Conservation (phyloP, 1,140 invertebrate species). For the Galendromus occidentalis region DNA sequence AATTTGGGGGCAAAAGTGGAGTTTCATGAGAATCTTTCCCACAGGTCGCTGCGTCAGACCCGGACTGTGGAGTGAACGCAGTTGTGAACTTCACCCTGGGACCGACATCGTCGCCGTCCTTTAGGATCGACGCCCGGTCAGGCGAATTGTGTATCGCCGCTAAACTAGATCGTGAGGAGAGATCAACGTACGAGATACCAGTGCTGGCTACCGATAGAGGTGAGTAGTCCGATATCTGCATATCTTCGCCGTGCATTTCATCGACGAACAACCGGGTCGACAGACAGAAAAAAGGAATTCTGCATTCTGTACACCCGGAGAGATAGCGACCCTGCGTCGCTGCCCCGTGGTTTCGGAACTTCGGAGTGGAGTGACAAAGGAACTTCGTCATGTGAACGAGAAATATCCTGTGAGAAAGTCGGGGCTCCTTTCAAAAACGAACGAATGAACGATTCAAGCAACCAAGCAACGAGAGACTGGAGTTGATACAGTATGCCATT, state of each 20-base stretch:
- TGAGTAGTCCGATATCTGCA: conserved; percentile 29
- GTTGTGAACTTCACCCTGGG: conserved; percentile 78
- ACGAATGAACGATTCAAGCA: no score
- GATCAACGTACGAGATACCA: conserved; percentile 67
- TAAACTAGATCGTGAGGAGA: conserved; percentile 63
- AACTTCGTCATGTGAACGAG: no score
- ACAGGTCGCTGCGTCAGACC: conserved; percentile 77
- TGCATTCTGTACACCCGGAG: neutral
- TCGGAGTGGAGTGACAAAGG: no score
- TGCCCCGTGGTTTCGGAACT: no score
- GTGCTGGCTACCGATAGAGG: conserved; percentile 84
- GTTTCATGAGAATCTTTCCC: conserved; percentile 13
- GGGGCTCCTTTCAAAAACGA: no score
- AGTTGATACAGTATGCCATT: no score
- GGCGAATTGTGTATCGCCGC: conserved; percentile 72
- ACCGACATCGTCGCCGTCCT: conserved; percentile 31
- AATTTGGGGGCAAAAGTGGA: no score
- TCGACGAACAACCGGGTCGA: neutral
- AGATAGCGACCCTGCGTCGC: neutral
- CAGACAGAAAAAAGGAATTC: neutral
- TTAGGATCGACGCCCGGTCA: conserved; percentile 52
- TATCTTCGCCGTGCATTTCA: neutral
- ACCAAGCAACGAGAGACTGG: no score
- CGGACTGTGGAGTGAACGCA: conserved; percentile 81
- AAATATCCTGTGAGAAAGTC: no score